Evolutionary conservation across 2,888 invertebrate genomes (phyloP).

Genomic region (Cactoblastis cactorum): DNA sequence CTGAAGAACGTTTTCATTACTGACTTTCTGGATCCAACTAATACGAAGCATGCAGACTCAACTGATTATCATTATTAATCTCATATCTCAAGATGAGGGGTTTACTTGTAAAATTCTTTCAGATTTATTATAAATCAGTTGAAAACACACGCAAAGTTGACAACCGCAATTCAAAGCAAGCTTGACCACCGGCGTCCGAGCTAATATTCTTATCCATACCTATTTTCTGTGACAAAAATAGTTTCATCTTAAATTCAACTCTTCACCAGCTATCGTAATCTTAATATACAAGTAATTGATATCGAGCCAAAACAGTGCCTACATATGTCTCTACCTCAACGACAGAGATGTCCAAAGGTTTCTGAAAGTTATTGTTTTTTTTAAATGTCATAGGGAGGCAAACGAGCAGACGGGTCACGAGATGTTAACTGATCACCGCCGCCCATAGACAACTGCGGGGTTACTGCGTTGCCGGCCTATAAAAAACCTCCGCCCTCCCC

Average conservation of each 20-base stretch:
- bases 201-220: slow-evolving; percentile 47
- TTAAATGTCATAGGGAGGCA: too few relatives aligned
- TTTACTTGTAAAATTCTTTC: neutral
- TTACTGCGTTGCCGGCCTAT: too few relatives aligned
- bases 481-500: too few relatives aligned
- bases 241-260: slow-evolving; percentile 58
- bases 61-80: too few relatives aligned
- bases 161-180: slow-evolving; percentile 30
- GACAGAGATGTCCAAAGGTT: slow-evolving; percentile 1
- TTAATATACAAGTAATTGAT: slow-evolving; percentile 65
- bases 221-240: slow-evolving; percentile 74
- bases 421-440: too few relatives aligned
- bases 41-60: too few relatives aligned
- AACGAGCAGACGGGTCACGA: too few relatives aligned
- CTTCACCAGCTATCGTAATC: slow-evolving; percentile 49
- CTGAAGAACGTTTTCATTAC: too few relatives aligned
- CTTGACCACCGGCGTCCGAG: slow-evolving; percentile 69
- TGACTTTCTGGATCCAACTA: too few relatives aligned
- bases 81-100: too few relatives aligned
- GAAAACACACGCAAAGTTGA: slow-evolving; percentile 15
- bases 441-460: too few relatives aligned
- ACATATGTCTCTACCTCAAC: slow-evolving; percentile 31
- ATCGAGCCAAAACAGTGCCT: slow-evolving; percentile 56
- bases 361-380: neutral
- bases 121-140: neutral